phyloP scores from a whole-genome alignment of 2,113 vertebrate genomes.

The Turdus rufiventris region DNA sequence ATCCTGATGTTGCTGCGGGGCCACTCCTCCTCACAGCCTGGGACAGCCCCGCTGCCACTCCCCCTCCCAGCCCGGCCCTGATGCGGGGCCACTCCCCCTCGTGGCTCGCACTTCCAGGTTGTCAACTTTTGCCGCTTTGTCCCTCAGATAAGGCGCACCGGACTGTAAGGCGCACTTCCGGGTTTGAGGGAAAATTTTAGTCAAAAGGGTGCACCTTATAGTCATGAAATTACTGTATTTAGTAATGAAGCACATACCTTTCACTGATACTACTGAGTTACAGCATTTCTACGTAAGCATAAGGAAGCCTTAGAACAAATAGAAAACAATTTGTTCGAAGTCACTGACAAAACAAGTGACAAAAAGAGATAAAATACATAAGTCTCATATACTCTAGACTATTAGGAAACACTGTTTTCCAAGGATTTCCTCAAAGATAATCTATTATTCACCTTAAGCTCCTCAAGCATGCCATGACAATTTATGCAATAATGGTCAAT shows the following conservation, averaged over 20 bases:
- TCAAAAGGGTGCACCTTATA: no score
- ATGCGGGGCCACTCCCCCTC: no score
- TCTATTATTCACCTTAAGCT: not conserved
- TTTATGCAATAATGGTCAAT: not conserved
- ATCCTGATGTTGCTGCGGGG: no score
- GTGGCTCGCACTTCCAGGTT: no score
- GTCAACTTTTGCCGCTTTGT: no score
- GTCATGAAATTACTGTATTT: no score
- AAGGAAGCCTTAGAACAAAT: not conserved
- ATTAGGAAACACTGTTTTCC: not conserved
- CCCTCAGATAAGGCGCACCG: no score
- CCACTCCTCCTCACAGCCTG: no score
- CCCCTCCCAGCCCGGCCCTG: no score
- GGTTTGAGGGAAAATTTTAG: no score
- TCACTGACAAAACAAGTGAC: not conserved
- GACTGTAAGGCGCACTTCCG: no score
- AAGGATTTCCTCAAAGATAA: not conserved
- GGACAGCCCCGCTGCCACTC: no score
- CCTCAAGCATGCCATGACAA: not conserved
- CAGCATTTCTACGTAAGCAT: not conserved
- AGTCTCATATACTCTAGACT: not conserved
- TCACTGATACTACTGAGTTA: not conserved
- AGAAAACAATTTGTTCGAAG: not conserved
- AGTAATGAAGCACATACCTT: not conserved
- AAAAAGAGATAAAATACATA: not conserved